Conservation (phyloP, 53 echinoderm and acorn worm genomes). For the Temnopleurus reevesii region DNA sequence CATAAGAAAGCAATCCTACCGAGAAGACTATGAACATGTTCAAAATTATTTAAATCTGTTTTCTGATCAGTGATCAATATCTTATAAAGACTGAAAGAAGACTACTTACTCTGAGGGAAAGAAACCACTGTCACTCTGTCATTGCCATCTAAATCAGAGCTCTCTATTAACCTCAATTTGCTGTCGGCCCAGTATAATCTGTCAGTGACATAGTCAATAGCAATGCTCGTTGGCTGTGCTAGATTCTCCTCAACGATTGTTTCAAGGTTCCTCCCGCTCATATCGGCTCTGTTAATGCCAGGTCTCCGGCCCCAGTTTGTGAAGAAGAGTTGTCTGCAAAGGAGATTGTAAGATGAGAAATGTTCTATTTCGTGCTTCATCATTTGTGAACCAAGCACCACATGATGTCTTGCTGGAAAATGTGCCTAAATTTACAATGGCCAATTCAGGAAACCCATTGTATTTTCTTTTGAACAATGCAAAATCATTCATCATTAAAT, state of each 20-base stretch:
- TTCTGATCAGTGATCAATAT: no score
- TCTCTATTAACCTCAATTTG: constrained; percentile 69
- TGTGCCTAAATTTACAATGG: no score
- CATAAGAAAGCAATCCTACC: no score
- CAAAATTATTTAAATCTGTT: no score
- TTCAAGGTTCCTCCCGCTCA: constrained; percentile 60
- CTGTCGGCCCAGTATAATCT: constrained; percentile 87
- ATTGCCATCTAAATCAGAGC: constrained; percentile 55
- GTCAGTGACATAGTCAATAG: constrained; percentile 70
- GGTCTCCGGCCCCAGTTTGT: constrained; percentile 53
- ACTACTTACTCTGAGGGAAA: constrained; percentile 61
- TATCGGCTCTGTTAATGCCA: constrained; percentile 46
- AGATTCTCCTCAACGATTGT: constrained; percentile 40
- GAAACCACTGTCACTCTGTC: constrained; percentile 53
- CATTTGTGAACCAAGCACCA: no score
- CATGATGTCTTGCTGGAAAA: no score
- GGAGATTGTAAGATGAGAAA: neutral
- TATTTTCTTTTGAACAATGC: no score
- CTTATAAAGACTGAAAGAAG: no score
- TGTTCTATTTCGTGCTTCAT: no score
- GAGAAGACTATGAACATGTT: no score
- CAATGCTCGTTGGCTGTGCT: constrained; percentile 77
- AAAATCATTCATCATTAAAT: neutral
- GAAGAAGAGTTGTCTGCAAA: constrained; percentile 68
- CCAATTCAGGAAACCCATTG: no score